Conservation (phyloP, 2,113 vertebrate genomes). For the Rhinopithecus roxellana region DNA sequence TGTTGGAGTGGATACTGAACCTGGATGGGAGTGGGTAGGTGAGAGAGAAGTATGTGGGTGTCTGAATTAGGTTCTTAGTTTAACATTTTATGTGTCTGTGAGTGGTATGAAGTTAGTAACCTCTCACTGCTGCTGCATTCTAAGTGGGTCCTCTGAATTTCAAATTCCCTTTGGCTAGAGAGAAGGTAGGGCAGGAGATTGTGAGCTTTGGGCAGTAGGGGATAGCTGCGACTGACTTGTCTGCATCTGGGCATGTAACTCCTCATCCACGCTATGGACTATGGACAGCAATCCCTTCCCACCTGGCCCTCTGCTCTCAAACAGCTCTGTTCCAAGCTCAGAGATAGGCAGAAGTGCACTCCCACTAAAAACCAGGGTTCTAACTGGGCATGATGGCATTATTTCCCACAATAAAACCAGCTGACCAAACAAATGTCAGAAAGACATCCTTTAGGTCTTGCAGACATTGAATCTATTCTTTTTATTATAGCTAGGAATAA, state of each 20-base stretch:
- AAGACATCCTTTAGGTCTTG: neutral
- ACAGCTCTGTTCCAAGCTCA: neutral
- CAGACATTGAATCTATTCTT: neutral
- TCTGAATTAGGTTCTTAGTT: neutral
- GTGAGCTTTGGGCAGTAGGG: neutral
- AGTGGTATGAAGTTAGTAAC: neutral
- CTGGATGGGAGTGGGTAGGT: neutral
- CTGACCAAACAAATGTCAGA: neutral
- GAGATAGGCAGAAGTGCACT: neutral
- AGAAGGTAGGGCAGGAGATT: neutral
- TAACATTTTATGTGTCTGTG: neutral
- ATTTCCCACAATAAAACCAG: neutral
- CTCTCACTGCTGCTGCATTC: neutral
- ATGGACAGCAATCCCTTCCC: neutral
- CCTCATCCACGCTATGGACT: rapidly evolving
- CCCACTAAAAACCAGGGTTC: neutral
- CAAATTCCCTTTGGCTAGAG: neutral
- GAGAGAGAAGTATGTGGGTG: neutral
- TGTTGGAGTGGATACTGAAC: neutral
- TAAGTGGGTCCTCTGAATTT: neutral
- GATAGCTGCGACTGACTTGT: neutral
- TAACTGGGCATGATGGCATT: neutral
- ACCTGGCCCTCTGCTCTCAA: neutral
- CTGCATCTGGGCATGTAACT: neutral
- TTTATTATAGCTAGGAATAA: neutral